Conservation (phyloP, 2,888 invertebrate genomes). For the Smittia aterrima region DNA sequence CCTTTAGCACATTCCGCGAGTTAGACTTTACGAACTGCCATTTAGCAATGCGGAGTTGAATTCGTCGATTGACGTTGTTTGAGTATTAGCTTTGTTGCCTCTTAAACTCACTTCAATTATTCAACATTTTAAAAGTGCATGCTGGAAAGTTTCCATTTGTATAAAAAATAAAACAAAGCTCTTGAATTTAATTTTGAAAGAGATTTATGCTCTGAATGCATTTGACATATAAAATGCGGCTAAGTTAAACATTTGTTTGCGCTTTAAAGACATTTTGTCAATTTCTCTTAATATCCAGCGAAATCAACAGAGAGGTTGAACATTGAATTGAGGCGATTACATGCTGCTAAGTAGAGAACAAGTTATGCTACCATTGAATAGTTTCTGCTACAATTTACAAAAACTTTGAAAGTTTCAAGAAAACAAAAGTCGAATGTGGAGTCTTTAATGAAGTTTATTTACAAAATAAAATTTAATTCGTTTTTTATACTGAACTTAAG, state of each 20-base stretch:
- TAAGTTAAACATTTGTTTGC: neutral
- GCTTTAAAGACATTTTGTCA: neutral
- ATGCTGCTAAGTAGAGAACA: neutral
- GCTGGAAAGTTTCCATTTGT: neutral
- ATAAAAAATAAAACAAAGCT: constrained; percentile 10
- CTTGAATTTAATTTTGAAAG: constrained; percentile 7
- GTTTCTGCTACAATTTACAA: neutral
- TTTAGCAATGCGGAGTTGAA: neutral
- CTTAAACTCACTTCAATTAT: neutral
- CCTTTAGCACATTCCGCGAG: too few species aligned
- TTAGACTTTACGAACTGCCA: too few species aligned
- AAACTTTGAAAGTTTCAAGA: too few species aligned
- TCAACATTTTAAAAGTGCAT: neutral
- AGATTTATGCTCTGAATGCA: neutral
- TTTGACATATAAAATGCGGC: constrained; percentile 2
- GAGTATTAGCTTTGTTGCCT: neutral
- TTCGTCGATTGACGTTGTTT: neutral
- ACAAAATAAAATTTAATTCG: too few species aligned
- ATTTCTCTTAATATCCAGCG: neutral
- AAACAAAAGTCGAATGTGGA: too few species aligned
- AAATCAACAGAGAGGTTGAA: neutral
- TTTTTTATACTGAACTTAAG: too few species aligned
- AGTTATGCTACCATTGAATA: neutral
- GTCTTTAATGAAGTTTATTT: too few species aligned
- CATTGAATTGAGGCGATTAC: neutral